phyloP scores from a whole-genome alignment of 2,113 vertebrate species.

The Psephotus haematonotus region DNA sequence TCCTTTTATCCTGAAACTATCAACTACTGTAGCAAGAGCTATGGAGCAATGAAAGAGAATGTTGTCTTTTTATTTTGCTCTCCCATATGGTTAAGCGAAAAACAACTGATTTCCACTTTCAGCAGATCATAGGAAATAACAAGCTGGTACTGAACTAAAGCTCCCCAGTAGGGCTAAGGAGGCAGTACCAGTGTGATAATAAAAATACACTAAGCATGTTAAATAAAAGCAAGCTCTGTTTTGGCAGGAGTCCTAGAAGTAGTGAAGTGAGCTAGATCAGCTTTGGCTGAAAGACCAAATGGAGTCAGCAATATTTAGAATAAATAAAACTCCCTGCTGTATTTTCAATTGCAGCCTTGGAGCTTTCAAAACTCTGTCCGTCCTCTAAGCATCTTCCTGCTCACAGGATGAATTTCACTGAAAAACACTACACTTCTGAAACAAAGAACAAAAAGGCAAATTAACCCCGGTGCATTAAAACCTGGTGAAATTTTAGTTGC shows the following conservation, averaged over 20 bases:
- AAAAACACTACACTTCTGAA: background rate
- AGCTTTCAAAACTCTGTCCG: background rate
- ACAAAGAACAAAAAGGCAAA: background rate
- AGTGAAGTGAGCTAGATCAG: slow-evolving; percentile 4
- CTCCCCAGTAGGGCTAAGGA: background rate
- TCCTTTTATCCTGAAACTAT: background rate
- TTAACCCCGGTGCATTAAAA: background rate
- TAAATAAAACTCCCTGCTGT: background rate
- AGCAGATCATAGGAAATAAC: slow-evolving; percentile 32
- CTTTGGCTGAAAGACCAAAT: slow-evolving; percentile 32
- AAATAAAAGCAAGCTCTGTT: background rate
- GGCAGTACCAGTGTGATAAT: background rate
- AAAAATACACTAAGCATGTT: slow-evolving; percentile 40
- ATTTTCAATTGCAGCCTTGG: background rate
- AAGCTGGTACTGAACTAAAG: slow-evolving; percentile 55
- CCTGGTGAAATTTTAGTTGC: background rate
- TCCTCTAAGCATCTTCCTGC: background rate
- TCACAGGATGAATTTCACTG: background rate
- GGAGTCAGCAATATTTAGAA: slow-evolving; percentile 46
- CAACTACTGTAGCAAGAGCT: background rate
- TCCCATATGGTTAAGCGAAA: background rate
- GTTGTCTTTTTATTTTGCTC: slow-evolving; percentile 17
- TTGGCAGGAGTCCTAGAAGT: slow-evolving; percentile 38
- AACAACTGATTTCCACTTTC: slow-evolving; percentile 10
- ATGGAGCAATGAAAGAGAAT: background rate